These are phyloP conservation scores for Phrynocephalus guinanensis DNA, from an alignment of 2,797 vertebrate genomes.

Conservation along the genomic window DNA sequence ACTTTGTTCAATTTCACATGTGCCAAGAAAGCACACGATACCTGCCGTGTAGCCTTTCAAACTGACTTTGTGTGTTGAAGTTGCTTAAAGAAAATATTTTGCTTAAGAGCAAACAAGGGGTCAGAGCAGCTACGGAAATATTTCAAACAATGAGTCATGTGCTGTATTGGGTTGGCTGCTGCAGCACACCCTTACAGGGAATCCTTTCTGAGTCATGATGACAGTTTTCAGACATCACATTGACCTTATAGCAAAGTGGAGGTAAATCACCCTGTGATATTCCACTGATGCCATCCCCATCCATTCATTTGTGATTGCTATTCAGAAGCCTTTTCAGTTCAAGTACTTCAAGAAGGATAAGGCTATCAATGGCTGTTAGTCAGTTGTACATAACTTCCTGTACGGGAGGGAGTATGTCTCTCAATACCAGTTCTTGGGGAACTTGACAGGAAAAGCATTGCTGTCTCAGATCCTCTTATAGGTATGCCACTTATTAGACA, in stretches of 20 bases:
- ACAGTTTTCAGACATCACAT: slow-evolving; percentile 29
- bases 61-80: slow-evolving; percentile 67
- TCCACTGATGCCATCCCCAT: slow-evolving; percentile 8
- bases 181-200: slow-evolving; percentile 42
- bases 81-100: slow-evolving; percentile 64
- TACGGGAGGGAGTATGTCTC: neutral
- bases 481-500: no score
- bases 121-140: slow-evolving; percentile 54
- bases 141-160: slow-evolving; percentile 64
- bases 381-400: neutral
- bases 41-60: slow-evolving; percentile 51
- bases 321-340: slow-evolving; percentile 18
- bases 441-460: neutral
- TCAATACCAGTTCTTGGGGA: neutral
- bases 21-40: slow-evolving; percentile 53
- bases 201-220: slow-evolving; percentile 42
- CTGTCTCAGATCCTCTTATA: neutral
- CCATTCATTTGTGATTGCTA: neutral
- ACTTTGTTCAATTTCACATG: slow-evolving; percentile 55
- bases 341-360: neutral
- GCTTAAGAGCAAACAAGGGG: slow-evolving; percentile 74
- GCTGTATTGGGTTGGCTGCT: slow-evolving; percentile 48
- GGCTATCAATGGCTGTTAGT: neutral
- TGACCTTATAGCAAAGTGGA: slow-evolving; percentile 25
- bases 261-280: slow-evolving; percentile 3